Conservation (phyloP, 2,797 vertebrate genomes). For the Phrynocephalus forsythii region DNA sequence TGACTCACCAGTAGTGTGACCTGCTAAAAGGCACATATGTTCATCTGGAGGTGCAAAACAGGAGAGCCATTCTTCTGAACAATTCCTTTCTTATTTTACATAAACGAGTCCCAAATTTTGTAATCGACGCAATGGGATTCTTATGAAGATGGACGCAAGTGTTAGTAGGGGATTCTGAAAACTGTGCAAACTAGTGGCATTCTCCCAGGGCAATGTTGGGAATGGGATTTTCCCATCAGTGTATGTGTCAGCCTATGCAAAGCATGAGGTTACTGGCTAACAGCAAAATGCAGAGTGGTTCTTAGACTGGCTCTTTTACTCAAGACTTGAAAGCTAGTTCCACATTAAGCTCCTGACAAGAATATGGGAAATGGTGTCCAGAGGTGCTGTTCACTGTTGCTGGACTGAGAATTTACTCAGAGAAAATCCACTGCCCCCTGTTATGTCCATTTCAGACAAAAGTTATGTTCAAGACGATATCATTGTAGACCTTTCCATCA, state of each 20-base stretch:
- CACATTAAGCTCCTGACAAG: neutral
- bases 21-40: neutral
- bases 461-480: neutral
- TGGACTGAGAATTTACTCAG: neutral
- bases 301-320: neutral
- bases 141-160: neutral
- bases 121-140: neutral
- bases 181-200: neutral
- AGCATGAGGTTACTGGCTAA: neutral
- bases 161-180: neutral
- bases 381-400: neutral
- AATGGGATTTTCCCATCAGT: neutral
- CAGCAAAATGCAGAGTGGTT: neutral
- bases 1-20: neutral
- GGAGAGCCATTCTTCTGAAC: neutral
- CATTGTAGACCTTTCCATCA: neutral
- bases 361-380: neutral
- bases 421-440: neutral
- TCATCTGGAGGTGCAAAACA: neutral
- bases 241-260: neutral
- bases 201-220: neutral
- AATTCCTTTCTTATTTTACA: neutral
- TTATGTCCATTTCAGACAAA: neutral
- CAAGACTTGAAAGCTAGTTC: neutral
- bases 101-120: neutral